A percentile compares a stretch with the other conserved stretches of the same genome.
phyloP scores from a whole-genome alignment of 2,797 vertebrate species.

The Malurus splendens region DNA sequence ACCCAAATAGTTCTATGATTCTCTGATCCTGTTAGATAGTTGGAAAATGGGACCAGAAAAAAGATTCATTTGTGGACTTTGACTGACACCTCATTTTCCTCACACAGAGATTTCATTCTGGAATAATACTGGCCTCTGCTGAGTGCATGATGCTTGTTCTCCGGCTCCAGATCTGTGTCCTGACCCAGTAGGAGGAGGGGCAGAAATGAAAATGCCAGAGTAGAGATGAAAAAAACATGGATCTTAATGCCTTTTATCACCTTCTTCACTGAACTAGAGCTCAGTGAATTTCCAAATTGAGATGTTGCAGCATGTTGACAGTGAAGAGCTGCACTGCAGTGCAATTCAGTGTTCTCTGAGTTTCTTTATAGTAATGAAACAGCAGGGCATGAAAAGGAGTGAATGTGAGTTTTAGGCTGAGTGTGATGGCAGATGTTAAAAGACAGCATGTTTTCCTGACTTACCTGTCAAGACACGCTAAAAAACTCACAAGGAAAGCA shows the following conservation, averaged over 20 bases:
- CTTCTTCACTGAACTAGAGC: background rate
- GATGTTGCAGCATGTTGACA: slow-evolving; percentile 17
- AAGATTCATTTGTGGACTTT: background rate
- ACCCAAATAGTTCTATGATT: background rate
- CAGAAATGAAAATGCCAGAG: background rate
- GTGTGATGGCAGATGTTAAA: slow-evolving; percentile 22
- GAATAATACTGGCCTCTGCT: background rate
- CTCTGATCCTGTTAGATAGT: background rate
- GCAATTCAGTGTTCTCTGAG: background rate
- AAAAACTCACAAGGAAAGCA: background rate
- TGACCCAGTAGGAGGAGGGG: background rate
- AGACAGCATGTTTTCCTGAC: background rate
- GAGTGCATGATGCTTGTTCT: background rate
- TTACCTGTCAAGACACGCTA: slow-evolving; percentile 21
- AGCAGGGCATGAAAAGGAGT: slow-evolving; percentile 9
- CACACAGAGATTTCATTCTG: background rate
- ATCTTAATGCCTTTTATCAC: background rate
- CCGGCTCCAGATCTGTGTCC: background rate
- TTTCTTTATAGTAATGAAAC: slow-evolving; percentile 5
- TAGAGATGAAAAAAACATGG: background rate
- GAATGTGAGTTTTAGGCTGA: background rate
- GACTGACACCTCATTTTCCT: background rate
- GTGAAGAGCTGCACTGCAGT: slow-evolving; percentile 19
- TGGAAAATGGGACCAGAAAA: background rate
- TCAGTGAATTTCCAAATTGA: slow-evolving; percentile 43